phyloP scores from a whole-genome alignment of 2,888 invertebrate genomes.

The Salticus scenicus region DNA sequence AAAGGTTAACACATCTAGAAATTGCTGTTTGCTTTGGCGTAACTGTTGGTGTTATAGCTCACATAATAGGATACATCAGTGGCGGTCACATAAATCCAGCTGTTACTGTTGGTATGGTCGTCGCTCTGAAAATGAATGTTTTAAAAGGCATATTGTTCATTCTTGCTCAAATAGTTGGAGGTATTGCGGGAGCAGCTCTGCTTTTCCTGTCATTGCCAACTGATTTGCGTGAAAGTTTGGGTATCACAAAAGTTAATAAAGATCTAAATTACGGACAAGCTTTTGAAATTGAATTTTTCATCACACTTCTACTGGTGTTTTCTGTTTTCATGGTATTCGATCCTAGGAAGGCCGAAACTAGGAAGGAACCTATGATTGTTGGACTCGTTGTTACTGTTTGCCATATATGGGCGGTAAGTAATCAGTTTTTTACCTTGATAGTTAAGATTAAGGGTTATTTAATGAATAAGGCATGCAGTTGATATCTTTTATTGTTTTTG shows the following conservation, averaged over 20 bases:
- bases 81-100: constrained; percentile 96
- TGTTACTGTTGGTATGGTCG: constrained; percentile 88
- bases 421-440: constrained; percentile 8
- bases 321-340: constrained; percentile 91
- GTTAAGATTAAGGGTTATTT: too few relatives aligned
- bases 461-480: too few relatives aligned
- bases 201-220: constrained; percentile 35
- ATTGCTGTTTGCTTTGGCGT: constrained; percentile 20
- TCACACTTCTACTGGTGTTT: constrained; percentile 90
- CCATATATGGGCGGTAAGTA: constrained; percentile 88
- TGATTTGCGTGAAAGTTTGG: constrained; percentile 80
- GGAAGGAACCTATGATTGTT: constrained; percentile 88
- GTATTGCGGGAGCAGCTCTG: constrained; percentile 77
- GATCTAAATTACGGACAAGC: constrained; percentile 84
- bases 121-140: constrained; percentile 85
- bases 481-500: too few relatives aligned
- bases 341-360: constrained; percentile 73
- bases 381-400: constrained; percentile 90
- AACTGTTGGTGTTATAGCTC: neutral
- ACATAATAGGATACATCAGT: constrained; percentile 81
- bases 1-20: neutral
- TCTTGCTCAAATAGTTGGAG: constrained; percentile 87
- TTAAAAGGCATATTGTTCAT: constrained; percentile 86
- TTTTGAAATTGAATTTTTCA: constrained; percentile 86
- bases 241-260: constrained; percentile 80